These are phyloP conservation scores for Cyprinodon brontotheroides DNA, from an alignment of 2,113 vertebrate genomes.

Conservation along the genomic window DNA sequence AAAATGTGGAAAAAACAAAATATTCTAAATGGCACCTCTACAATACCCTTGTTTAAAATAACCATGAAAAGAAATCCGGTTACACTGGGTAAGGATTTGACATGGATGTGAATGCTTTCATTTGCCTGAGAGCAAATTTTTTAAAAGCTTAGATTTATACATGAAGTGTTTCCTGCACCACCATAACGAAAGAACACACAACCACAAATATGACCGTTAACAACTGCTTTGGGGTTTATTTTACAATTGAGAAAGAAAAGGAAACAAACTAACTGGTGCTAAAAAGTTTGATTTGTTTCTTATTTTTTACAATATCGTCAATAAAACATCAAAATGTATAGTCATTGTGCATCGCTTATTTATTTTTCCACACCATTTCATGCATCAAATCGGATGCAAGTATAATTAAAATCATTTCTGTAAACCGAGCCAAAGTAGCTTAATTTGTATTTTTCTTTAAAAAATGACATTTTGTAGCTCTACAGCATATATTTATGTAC, in stretches of 20 bases:
- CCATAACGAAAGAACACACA: conserved; percentile 78
- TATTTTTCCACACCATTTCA: conserved; percentile 92
- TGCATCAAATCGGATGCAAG: conserved; percentile 95
- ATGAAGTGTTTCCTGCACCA: conserved; percentile 30
- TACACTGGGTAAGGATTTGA: conserved; percentile 35
- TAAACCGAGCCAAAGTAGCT: conserved; percentile 98
- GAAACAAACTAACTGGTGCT: conserved; percentile 92
- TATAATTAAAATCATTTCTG: conserved; percentile 92
- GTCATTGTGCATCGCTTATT: conserved; percentile 97
- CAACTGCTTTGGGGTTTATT: conserved; percentile 98
- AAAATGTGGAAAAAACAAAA: conserved; percentile 19
- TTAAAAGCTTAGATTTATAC: conserved; percentile 24
- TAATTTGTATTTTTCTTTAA: conserved; percentile 91
- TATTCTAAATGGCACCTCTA: conserved; percentile 23
- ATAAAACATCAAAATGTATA: conserved; percentile 98
- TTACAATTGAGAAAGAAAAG: conserved; percentile 92
- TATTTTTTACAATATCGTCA: conserved; percentile 91
- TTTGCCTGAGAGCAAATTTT: conserved; percentile 37
- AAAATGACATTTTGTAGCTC: conserved; percentile 88
- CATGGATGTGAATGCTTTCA: conserved; percentile 44
- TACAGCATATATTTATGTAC: conserved; percentile 99
- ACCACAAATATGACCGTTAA: conserved; percentile 86
- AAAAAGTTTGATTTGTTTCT: conserved; percentile 70
- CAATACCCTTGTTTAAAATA: background rate
- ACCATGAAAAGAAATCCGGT: conserved; percentile 32